Percentiles rank a stretch among this genome's conserved stretches.
phyloP scores from a whole-genome alignment of 1,140 invertebrate genomes.

The Ganaspis sp. region DNA sequence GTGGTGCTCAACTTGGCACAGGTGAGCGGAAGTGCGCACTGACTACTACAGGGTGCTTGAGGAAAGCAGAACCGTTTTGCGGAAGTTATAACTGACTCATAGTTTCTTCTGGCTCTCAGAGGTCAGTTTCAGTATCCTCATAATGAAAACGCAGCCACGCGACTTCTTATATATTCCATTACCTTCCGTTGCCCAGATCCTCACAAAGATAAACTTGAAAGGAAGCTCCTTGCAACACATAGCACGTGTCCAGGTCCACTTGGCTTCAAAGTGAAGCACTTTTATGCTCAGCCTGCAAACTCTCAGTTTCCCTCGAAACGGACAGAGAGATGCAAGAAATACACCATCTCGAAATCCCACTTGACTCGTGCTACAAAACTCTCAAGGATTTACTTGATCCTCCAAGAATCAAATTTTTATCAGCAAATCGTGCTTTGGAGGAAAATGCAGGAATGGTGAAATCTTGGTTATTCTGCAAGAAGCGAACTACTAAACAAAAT shows the following conservation, averaged over 20 bases:
- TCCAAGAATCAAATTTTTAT: no score
- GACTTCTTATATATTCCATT: neutral
- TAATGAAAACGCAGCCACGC: slow-evolving; percentile 9
- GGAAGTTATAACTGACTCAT: neutral
- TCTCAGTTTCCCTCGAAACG: neutral
- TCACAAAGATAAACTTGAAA: neutral
- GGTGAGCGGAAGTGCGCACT: slow-evolving; percentile 46
- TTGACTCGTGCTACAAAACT: no score
- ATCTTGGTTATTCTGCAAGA: no score
- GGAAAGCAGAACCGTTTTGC: neutral
- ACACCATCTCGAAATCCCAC: no score
- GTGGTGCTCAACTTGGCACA: slow-evolving; percentile 58
- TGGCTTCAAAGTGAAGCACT: neutral
- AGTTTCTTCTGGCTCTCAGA: neutral
- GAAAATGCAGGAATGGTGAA: no score
- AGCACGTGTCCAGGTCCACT: neutral
- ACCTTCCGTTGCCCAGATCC: neutral
- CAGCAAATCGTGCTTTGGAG: no score
- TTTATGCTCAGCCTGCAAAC: neutral
- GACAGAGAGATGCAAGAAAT: neutral
- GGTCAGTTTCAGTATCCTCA: neutral
- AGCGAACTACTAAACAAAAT: no score
- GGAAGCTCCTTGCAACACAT: neutral
- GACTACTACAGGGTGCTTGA: neutral
- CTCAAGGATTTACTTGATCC: no score